Percentiles rank a stretch among this genome's conserved stretches.
Conservation (phyloP, 2,113 vertebrate species). For the Andinoacara biseriatus region DNA sequence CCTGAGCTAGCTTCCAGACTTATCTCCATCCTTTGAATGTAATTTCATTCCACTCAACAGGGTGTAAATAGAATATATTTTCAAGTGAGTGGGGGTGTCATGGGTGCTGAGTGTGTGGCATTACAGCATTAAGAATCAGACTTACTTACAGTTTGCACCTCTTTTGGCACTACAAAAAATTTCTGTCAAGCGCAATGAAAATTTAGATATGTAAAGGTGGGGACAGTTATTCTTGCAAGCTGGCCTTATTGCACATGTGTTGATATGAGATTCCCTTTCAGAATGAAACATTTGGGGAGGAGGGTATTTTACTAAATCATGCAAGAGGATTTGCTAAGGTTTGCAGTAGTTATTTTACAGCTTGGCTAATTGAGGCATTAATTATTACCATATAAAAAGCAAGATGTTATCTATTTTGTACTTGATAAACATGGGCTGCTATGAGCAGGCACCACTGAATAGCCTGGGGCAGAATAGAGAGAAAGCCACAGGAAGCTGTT, state of each 20-base stretch:
- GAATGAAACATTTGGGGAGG: neutral
- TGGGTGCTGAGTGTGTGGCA: neutral
- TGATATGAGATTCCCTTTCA: neutral
- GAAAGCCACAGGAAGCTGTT: neutral
- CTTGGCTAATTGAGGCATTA: neutral
- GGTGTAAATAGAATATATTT: conserved; percentile 1
- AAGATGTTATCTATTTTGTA: neutral
- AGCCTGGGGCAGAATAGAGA: neutral
- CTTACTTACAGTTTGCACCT: neutral
- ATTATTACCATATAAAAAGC: neutral
- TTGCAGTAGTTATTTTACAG: neutral
- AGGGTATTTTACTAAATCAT: neutral
- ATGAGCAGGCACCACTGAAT: neutral
- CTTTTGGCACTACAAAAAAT: neutral
- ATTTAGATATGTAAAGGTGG: neutral
- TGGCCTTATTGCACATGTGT: neutral
- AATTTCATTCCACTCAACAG: conserved; percentile 11
- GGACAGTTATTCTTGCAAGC: neutral
- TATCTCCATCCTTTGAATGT: neutral
- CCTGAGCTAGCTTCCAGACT: neutral
- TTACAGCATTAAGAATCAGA: neutral
- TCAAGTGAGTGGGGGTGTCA: neutral
- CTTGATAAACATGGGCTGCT: neutral
- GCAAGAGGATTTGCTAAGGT: neutral
- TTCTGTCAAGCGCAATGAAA: neutral